These are phyloP conservation scores for Oryctes rhinoceros DNA, from an alignment of 1,140 invertebrate species.

Conservation along the genomic window DNA sequence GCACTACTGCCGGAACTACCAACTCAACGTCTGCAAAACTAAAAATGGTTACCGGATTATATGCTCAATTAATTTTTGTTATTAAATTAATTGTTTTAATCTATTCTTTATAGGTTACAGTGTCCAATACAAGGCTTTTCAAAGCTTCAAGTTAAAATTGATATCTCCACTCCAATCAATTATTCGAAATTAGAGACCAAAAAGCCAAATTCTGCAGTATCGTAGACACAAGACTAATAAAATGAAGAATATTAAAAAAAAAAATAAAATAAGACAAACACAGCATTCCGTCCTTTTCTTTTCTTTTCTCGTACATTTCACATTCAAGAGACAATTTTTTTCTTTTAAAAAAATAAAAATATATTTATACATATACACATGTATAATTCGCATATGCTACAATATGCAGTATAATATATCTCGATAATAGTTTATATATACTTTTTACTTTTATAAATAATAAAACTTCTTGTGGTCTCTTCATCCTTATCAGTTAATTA, in stretches of 20 bases:
- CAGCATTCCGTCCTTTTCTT: background rate
- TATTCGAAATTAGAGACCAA: background rate
- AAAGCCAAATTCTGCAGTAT: background rate
- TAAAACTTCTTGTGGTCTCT: background rate
- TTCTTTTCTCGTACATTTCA: background rate
- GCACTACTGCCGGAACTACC: too few relatives aligned
- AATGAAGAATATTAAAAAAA: background rate
- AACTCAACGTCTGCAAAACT: too few relatives aligned
- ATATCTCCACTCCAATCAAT: background rate
- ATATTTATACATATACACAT: background rate
- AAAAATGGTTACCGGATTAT: too few relatives aligned
- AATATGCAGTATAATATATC: background rate
- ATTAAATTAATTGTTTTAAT: too few relatives aligned
- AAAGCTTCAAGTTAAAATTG: too few relatives aligned
- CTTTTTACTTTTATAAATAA: constrained; percentile 23
- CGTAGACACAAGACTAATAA: background rate
- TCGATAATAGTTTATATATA: background rate
- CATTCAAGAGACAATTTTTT: background rate
- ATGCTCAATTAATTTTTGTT: too few relatives aligned
- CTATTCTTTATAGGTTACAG: too few relatives aligned
- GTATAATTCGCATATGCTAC: background rate
- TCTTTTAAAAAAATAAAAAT: constrained; percentile 33
- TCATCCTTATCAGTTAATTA: background rate
- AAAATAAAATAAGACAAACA: background rate
- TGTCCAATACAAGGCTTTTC: too few relatives aligned